Evolutionary conservation across 2,888 invertebrate species (phyloP).

Genomic region (Morpho helenor): DNA sequence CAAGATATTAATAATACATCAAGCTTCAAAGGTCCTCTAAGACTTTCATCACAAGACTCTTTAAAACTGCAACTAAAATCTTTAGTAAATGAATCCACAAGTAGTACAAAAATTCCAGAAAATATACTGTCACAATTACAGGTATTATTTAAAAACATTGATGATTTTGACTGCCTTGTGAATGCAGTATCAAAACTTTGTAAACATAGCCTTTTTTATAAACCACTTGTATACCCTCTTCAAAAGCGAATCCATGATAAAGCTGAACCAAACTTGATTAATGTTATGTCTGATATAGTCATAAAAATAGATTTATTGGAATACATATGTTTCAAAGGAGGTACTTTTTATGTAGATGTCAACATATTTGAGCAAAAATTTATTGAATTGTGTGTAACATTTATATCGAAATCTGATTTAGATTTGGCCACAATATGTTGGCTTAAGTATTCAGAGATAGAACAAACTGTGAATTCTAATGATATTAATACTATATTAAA

Average conservation of each 20-base stretch:
- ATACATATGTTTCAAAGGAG: conserved; percentile 60
- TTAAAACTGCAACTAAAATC: conserved; percentile 47
- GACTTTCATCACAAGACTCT: conserved; percentile 48
- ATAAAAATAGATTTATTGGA: conserved; percentile 66
- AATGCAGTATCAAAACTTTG: conserved; percentile 46
- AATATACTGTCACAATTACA: conserved; percentile 44
- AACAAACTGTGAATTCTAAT: conserved; percentile 39
- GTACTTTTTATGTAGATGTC: conserved; percentile 46
- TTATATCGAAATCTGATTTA: conserved; percentile 61
- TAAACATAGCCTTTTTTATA: conserved; percentile 47
- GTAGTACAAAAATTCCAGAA: conserved; percentile 25
- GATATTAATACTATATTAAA: conserved; percentile 57
- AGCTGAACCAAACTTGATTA: conserved; percentile 37
- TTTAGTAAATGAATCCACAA: conserved; percentile 33
- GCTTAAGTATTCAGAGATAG: conserved; percentile 63
- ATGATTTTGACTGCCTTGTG: conserved; percentile 48
- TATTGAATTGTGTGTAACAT: conserved; percentile 54
- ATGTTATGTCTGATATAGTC: conserved; percentile 47
- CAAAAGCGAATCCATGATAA: conserved; percentile 50
- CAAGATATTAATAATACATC: conserved; percentile 6
- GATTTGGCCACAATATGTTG: conserved; percentile 71
- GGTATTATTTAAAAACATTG: conserved; percentile 51
- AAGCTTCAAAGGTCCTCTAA: conserved; percentile 26
- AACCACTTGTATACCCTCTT: conserved; percentile 51
- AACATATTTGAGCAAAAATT: conserved; percentile 53